A percentile compares a stretch with the other conserved stretches of the same genome.
These are phyloP conservation scores for Sparidentex hasta DNA, from an alignment of 2,797 vertebrate species.

Conservation along the genomic window DNA sequence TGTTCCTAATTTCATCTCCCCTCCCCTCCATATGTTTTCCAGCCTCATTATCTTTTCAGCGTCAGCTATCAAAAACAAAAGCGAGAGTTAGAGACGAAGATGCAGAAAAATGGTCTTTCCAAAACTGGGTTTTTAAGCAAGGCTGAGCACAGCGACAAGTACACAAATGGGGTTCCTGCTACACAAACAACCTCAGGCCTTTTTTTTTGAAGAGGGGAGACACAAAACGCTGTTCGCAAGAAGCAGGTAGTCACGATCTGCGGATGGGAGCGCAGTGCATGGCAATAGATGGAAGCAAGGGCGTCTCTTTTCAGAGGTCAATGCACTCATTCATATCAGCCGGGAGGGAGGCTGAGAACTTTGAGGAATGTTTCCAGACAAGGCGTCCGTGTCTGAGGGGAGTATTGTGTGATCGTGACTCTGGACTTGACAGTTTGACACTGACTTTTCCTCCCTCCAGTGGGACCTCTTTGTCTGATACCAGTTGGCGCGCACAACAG, in stretches of 20 bases:
- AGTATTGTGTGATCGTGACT: constrained; percentile 63
- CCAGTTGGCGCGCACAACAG: constrained; percentile 44
- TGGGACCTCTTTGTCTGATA: constrained; percentile 63
- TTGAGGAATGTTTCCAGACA: constrained; percentile 79
- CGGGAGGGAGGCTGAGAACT: constrained; percentile 63
- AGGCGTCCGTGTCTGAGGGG: constrained; percentile 67
- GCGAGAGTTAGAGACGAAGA: neutral
- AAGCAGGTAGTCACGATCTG: neutral
- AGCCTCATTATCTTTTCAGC: constrained; percentile 13
- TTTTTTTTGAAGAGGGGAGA: neutral
- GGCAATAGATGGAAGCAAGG: constrained; percentile 29
- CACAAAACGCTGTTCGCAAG: constrained; percentile 12
- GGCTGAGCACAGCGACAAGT: neutral
- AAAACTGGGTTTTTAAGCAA: constrained; percentile 6
- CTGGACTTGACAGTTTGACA: constrained; percentile 66
- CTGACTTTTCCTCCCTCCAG: constrained; percentile 43
- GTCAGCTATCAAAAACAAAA: constrained; percentile 3
- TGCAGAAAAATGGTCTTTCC: neutral
- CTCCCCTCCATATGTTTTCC: constrained; percentile 22
- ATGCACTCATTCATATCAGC: constrained; percentile 74
- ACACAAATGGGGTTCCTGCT: too few relatives aligned
- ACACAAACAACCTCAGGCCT: constrained; percentile 28
- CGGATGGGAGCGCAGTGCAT: constrained; percentile 18
- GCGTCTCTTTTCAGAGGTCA: constrained; percentile 65
- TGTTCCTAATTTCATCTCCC: constrained; percentile 31